Evolutionary conservation across 1,140 invertebrate genomes (phyloP), one percentile per base, ranked within the genome.

Genomic region (Eriosoma lanigerum): DNA sequence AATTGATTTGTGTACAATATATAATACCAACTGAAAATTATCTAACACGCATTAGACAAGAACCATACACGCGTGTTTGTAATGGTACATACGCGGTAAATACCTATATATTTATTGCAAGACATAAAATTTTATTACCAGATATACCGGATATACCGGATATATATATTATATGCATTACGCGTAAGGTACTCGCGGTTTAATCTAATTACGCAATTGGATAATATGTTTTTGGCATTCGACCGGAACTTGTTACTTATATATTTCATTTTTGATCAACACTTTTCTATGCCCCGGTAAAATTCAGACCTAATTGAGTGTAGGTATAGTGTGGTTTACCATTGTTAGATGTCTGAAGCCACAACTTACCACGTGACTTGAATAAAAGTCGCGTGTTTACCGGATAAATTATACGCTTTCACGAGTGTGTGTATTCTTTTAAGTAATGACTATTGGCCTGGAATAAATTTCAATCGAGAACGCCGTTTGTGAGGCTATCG

Each of bases 381-480:
- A 66, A 38, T 60, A 24, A 38, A 38, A 38, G 32, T 4, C 8
- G 32, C 32, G 3, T 38, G 3, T 38, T 4, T 38, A 38, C 32
- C 32, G 32, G 32, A 38, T 38, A 38, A 4, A 38, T 4, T 26
- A 26, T 15, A 29, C 9, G 1, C 15, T 17, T 26, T 1, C 8
- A 29, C 19, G 5, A 15, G 3, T 10, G 19, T 52, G 19, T 21
- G 32, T 38, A 66, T 38, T 66, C 62, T 66, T 38, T 66, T 66
- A 66, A 66, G 62, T 66, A 38, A 66, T 66, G 62, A 66, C 62
- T 44, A 66, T 66, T n/a, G 62, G 32, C 32, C 62, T 19, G 62
- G 62, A 66, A 38, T 66, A 66, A 66, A 66, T 66, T 66, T 66
- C 62, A 66, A 66, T 66, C n/a, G 32, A 66, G 32, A 66, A n/a